Percentiles rank a stretch among this genome's conserved stretches.
These are phyloP conservation scores for Noctua comes DNA, from an alignment of 2,888 invertebrate genomes.

Conservation along the genomic window DNA sequence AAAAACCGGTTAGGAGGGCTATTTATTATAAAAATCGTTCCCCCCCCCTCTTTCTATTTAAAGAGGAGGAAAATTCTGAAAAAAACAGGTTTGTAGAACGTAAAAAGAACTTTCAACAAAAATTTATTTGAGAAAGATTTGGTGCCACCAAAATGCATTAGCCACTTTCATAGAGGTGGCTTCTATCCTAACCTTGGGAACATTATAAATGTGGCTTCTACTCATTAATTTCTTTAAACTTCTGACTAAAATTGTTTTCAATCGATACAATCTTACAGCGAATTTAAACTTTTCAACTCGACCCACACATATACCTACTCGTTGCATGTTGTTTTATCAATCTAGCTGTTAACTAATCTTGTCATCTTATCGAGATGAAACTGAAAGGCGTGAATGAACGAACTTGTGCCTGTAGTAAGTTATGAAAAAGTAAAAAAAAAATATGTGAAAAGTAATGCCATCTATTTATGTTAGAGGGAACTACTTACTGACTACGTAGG, in stretches of 20 bases:
- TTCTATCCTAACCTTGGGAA: background rate
- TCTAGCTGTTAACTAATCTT: background rate
- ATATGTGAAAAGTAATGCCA: slow-evolving; percentile 26
- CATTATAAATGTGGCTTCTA: background rate
- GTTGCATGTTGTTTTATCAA: background rate
- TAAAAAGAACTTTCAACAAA: too few species aligned
- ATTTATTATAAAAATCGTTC: too few species aligned
- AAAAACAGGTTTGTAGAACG: too few species aligned
- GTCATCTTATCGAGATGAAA: slow-evolving; percentile 4
- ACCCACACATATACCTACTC: background rate
- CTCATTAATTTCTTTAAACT: background rate
- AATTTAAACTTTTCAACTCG: background rate
- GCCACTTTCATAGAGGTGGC: too few species aligned
- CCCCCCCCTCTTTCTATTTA: too few species aligned
- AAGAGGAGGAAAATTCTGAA: too few species aligned
- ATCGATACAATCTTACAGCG: background rate
- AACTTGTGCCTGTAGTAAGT: background rate
- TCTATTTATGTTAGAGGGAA: slow-evolving; percentile 29
- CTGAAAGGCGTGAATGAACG: slow-evolving; percentile 8
- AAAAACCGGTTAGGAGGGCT: background rate
- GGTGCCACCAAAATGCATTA: too few species aligned
- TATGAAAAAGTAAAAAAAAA: background rate
- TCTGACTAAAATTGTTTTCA: background rate
- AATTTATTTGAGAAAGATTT: too few species aligned
- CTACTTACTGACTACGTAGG: background rate